Percentiles rank a stretch among this genome's conserved stretches.
phyloP scores from a whole-genome alignment of 2,113 vertebrate genomes.

The Otis tarda region DNA sequence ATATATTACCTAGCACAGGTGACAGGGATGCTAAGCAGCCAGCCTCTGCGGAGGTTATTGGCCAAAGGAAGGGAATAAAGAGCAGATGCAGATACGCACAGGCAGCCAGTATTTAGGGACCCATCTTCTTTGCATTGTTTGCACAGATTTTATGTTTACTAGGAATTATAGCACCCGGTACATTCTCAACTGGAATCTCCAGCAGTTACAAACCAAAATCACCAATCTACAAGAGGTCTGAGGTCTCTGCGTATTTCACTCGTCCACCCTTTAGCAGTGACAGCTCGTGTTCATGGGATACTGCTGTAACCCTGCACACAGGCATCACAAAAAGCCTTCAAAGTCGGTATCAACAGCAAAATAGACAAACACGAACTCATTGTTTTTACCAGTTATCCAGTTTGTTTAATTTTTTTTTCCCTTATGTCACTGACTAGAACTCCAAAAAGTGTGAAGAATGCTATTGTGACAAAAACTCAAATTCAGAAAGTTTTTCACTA shows the following conservation, averaged over 20 bases:
- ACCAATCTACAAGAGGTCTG: not conserved
- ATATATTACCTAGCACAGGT: constrained; percentile 58
- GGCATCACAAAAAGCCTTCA: not conserved
- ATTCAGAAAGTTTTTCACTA: not conserved
- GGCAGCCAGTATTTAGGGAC: not conserved
- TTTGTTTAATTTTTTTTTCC: not conserved
- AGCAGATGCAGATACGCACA: constrained; percentile 4
- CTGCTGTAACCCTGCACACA: not conserved
- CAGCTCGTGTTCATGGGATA: not conserved
- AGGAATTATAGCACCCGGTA: not conserved
- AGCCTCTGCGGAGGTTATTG: not conserved
- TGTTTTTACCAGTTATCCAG: not conserved
- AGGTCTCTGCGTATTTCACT: not conserved
- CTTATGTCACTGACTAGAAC: not conserved
- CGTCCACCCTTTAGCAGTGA: not conserved
- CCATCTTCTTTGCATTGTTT: constrained; percentile 4
- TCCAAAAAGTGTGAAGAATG: not conserved
- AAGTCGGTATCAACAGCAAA: not conserved
- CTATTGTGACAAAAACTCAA: not conserved
- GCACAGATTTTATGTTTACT: constrained; percentile 21
- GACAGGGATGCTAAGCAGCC: constrained; percentile 44
- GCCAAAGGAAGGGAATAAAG: not conserved
- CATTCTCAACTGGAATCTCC: not conserved
- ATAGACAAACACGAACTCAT: not conserved
- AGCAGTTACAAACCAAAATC: constrained; percentile 26